Percentiles rank a stretch among this genome's conserved stretches.
These are phyloP conservation scores for Ferdinandea cuprea DNA, from an alignment of 2,888 invertebrate species.

Conservation along the genomic window DNA sequence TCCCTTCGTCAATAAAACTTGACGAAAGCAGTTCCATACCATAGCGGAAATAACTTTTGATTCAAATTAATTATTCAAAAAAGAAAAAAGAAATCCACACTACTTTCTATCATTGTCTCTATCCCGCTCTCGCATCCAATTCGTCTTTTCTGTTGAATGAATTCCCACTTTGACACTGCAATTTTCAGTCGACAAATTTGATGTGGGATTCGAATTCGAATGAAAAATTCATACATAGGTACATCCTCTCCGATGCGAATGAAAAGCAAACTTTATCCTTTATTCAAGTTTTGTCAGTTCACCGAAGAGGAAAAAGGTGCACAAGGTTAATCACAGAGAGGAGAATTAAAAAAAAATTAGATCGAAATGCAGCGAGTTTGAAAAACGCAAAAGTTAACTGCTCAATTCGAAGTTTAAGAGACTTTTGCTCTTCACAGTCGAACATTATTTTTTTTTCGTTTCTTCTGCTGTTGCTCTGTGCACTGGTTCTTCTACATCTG, in stretches of 20 bases:
- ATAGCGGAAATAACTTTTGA: not conserved
- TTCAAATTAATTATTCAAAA: not conserved
- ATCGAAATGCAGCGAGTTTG: conserved; percentile 45
- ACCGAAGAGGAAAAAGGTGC: conserved; percentile 29
- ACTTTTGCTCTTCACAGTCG: conserved; percentile 18
- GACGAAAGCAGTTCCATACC: too few species aligned
- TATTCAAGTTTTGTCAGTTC: conserved; percentile 28
- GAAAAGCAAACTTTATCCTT: conserved; percentile 46
- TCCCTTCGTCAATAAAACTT: too few species aligned
- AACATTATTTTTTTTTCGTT: conserved; percentile 12
- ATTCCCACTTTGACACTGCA: not conserved
- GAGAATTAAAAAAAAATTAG: conserved; percentile 3
- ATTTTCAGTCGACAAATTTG: not conserved
- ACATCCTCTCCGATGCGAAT: conserved; percentile 15
- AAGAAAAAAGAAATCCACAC: not conserved
- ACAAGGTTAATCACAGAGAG: conserved; percentile 52
- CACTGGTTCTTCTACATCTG: not conserved
- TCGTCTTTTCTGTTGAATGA: not conserved
- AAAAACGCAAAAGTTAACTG: conserved; percentile 68
- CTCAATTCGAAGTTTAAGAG: conserved; percentile 64
- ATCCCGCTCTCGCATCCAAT: not conserved
- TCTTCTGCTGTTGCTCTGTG: not conserved
- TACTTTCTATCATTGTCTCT: too few species aligned
- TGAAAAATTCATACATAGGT: not conserved
- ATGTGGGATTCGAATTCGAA: not conserved